Conservation (phyloP, 2,797 vertebrate genomes). For the Pterois miles region DNA sequence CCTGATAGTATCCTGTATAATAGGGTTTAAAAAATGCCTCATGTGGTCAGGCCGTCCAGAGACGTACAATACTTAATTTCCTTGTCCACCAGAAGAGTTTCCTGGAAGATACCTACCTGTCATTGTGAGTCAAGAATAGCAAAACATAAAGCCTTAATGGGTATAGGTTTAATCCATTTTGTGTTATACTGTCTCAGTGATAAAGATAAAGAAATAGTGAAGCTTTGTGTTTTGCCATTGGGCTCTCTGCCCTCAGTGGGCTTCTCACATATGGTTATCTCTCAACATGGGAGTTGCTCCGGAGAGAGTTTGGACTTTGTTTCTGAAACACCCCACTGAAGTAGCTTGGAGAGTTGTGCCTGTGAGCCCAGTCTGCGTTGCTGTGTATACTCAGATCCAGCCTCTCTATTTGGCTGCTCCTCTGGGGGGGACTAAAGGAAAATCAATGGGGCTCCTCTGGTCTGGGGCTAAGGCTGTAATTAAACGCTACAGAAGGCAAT, state of each 20-base stretch:
- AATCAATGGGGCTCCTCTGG: slow-evolving; percentile 77
- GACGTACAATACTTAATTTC: not conserved
- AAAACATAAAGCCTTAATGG: slow-evolving; percentile 6
- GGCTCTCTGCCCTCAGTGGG: slow-evolving; percentile 12
- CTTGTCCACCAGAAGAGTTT: not conserved
- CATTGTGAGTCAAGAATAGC: not conserved
- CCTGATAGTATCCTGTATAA: no score
- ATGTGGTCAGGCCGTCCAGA: not conserved
- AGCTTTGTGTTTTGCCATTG: not conserved
- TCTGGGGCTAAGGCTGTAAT: slow-evolving; percentile 77
- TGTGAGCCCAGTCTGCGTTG: slow-evolving; percentile 49
- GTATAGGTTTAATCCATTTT: not conserved
- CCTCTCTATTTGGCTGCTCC: slow-evolving; percentile 69
- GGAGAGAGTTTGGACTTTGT: slow-evolving; percentile 54
- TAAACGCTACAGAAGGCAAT: slow-evolving; percentile 81
- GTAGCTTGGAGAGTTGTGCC: slow-evolving; percentile 56
- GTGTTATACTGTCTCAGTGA: not conserved
- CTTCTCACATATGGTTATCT: slow-evolving; percentile 41
- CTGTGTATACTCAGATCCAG: slow-evolving; percentile 58
- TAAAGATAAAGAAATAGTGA: slow-evolving; percentile 4
- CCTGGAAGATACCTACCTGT: not conserved
- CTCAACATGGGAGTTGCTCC: slow-evolving; percentile 48
- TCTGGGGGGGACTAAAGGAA: slow-evolving; percentile 71
- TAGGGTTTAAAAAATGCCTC: not conserved
- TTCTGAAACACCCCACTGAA: slow-evolving; percentile 60